Evolutionary conservation across 2,888 invertebrate genomes (phyloP), one percentile per base, ranked within the genome.

Genomic region (Mimas tiliae): DNA sequence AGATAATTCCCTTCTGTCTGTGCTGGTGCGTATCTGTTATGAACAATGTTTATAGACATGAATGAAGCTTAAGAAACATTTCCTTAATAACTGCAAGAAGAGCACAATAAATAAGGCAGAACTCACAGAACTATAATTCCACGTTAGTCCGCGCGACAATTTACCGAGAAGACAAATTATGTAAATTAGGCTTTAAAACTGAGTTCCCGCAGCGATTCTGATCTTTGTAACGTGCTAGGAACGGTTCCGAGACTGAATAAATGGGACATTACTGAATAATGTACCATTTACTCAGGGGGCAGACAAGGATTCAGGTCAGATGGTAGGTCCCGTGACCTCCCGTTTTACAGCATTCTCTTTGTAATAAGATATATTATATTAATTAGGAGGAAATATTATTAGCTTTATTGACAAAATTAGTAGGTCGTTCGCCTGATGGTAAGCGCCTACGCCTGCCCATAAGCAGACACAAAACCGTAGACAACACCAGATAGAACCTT

Each of bases 161-260:
- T 53, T 65, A 65, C 52, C 16, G 63, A 63, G 63, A 45, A 66
- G 55, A 65, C 68, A 67, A 74, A 71, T 80, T 79, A 81, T 81
- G 78, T 69, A 76, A 79, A 81, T 77, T 66, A 63, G 47, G 68
- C 69, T 72, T 76, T 74, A 74, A 72, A 70, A 72, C 68, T 67
- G 70, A 75, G 71, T 73, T 67, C 66, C 52, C 34, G 55, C 47
- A 47, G 64, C 47, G 53, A 65, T 67, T 70, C 68, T 64, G 66
- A 70, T 68, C 67, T 65, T 51, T 47, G 68, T 65, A 62, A 68
- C 70, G 68, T 70, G 68, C 66, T 63, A 53, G 55, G 38, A 55
- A 66, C 63, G 42, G 64, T 65, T 38, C 68, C 66, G 63, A 65
- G 62, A 51, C 69, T 69, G 70, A 64, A 62, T 69, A 69, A 71